Evolutionary conservation across 2,797 vertebrate genomes (phyloP).

Genomic region (Rhabdophis nuchalis): DNA sequence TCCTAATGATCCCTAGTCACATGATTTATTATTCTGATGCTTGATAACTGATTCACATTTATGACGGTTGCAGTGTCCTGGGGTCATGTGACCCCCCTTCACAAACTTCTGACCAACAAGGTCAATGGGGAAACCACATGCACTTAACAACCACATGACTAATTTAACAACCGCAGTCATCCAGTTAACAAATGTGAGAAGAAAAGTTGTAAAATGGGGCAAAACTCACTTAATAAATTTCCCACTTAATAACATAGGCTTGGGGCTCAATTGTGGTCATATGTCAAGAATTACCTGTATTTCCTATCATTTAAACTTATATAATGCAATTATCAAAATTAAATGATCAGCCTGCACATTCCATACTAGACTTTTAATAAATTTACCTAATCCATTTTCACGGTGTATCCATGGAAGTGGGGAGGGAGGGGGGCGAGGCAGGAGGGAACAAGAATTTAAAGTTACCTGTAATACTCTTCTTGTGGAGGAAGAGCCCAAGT

Average conservation of each 20-base stretch:
- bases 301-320: not conserved
- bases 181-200: not conserved
- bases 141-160: not conserved
- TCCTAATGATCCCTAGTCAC: too few species aligned
- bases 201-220: not conserved
- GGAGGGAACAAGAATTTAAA: not conserved
- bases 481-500: conserved; percentile 93
- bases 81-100: not conserved
- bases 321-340: not conserved
- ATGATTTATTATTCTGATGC: not conserved
- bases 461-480: conserved; percentile 87
- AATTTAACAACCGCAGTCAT: not conserved
- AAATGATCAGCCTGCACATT: not conserved
- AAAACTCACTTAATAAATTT: not conserved
- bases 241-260: not conserved
- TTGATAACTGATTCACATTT: not conserved
- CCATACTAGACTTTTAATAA: not conserved
- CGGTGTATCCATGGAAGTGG: too few species aligned
- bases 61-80: not conserved
- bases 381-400: not conserved
- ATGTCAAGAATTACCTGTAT: not conserved
- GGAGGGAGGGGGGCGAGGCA: not conserved
- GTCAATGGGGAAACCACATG: not conserved
- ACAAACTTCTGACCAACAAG: too few species aligned
- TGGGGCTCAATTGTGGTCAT: not conserved